Base-by-base conservation (phyloP, 2,888 invertebrate genomes). In the Drosophila quinaria region DNA sequence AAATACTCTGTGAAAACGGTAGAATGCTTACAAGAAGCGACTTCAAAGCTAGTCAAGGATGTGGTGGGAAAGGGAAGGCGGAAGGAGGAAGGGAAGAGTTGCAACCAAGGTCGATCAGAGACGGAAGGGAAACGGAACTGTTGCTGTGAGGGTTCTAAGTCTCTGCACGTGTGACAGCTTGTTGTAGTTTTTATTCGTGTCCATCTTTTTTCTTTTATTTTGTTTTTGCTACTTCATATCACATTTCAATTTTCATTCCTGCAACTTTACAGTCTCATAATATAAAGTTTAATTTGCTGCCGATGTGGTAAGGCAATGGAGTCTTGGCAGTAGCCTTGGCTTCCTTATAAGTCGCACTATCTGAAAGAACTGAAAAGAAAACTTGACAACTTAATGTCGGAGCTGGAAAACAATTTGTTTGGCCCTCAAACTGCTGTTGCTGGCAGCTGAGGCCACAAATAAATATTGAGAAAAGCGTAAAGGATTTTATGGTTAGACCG, bases 351-450 rank as follows among this genome's bases (percentile, higher is more conserved):
- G 61, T 59, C 51, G 51, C 51, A 59, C 11, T 54, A 29, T 29
- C 29, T 25, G 25, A 25, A 25, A 25, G 29, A 8, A 46, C 62
- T 62, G 39, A 42, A 51, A 25, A 47, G 55, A 58, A 58, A 47
- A 42, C 80, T 75, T 87, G 78, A 84, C 89, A 87, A 68, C 89
- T 75, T 84, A 84, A 87, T 85, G 68, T 84, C 56, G 51, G 55
- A 31, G 76, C 68, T 67, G 49, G 54, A 62, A 75, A 85, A 76
- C 76, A 81, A 83, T 88, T 88, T 85, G 82, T 86, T 72, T 81
- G 61, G 63, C 68, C 66, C 44, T 52, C 61, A 52, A 74, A 69
- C 65, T 65, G 69, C 22, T 29, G 35, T 19, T 22, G 19, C 62
- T 15, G 37, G 15, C 64, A 86, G 78, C 84, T 84, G 84, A 69